Base-by-base conservation (phyloP, 2,888 invertebrate genomes). In the Parnassius smintheus region DNA sequence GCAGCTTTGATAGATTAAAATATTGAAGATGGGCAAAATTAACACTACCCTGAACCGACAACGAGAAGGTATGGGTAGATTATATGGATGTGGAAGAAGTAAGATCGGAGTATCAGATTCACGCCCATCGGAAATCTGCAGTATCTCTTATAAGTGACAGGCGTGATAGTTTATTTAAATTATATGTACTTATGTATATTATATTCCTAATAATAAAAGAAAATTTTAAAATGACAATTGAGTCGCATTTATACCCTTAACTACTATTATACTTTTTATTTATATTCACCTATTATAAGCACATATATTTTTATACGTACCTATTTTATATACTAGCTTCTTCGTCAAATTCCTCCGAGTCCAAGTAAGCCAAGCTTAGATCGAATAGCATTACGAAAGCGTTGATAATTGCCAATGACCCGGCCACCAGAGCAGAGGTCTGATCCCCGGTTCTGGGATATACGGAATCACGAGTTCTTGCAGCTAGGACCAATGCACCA, bases 261-360 rank as follows among this genome's bases (percentile, higher is more conserved):
- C 44, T 7, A 35, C 35, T 7, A 7, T 35, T 35, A 1, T 35
- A 35, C 35, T 35, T 7, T 44, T 9, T 44, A 44, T 11, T n/a
- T 12, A 46, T 46, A 46, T n/a, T 46, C 2, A 46, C 35, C 4
- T 35, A 18, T 18, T 18, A 18, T 18, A 35, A 35, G 35, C 7
- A 35, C 12, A 46, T 46, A 46, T 46, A 13, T 42, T 46, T 35
- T 22, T 9, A 52, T 59, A 65, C 56, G 54, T 60, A 65, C 58
- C 78, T 64, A 73, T 56, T 64, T 82, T 80, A 90, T 50, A 87
- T 80, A 69, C 87, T 87, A 69, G 75, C 76, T 65, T 88, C 88
- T 55, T 90, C 90, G 56, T 90, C 89, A 66, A 77, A 87, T 72
- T 88, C 90, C 65, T 91, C 91, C 9, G 89, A 88, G 74, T 91